Conservation (phyloP, 2,113 vertebrate species). For the Murina feae region DNA sequence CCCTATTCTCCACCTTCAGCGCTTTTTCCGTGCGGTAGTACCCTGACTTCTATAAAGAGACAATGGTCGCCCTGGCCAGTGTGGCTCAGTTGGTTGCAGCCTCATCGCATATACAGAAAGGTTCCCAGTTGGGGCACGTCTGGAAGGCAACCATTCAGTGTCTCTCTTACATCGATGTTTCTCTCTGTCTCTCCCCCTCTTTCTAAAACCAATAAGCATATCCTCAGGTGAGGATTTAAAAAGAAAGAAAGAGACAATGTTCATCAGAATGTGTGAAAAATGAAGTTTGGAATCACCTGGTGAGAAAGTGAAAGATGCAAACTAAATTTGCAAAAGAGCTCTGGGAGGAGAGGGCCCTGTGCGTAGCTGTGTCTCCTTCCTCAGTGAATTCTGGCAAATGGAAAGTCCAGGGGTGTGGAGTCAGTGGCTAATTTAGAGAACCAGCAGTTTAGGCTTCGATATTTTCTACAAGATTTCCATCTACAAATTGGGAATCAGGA, state of each 20-base stretch:
- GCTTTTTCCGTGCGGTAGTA: neutral
- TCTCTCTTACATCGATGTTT: no score
- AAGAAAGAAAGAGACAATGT: neutral
- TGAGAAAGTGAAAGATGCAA: neutral
- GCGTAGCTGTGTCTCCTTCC: neutral
- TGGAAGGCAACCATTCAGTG: no score
- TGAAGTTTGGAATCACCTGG: neutral
- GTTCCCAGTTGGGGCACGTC: no score
- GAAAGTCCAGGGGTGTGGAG: neutral
- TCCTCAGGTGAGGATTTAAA: no score
- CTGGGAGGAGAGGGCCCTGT: neutral
- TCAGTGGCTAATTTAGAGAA: neutral
- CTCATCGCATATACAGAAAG: no score
- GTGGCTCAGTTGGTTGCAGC: no score
- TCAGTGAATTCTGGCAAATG: neutral
- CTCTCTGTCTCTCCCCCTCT: no score
- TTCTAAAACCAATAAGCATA: no score
- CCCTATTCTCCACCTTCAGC: neutral
- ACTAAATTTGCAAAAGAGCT: neutral
- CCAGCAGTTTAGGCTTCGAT: neutral
- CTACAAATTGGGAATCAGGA: neutral
- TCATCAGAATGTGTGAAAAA: neutral
- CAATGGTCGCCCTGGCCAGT: neutral
- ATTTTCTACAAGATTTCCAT: neutral
- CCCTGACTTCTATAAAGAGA: neutral